Evolutionary conservation across 2,113 vertebrate species (phyloP).

Genomic region (Edolisoma coerulescens): DNA sequence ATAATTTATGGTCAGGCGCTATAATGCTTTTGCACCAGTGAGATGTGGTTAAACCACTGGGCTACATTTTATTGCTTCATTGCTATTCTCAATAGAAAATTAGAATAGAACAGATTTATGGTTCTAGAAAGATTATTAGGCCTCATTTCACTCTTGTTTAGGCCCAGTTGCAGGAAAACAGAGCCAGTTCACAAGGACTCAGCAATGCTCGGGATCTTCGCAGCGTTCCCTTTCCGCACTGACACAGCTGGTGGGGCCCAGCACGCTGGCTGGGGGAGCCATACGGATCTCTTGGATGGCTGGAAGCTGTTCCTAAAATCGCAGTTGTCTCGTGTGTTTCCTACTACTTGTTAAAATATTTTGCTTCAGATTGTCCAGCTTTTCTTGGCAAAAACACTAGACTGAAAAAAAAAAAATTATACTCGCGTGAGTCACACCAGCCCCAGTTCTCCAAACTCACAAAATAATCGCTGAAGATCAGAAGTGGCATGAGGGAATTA

Average conservation of each 20-base stretch:
- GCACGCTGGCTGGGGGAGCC: rapidly evolving
- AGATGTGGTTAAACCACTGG: neutral
- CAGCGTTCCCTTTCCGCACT: rapidly evolving
- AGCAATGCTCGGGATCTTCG: rapidly evolving
- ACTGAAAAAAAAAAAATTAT: neutral
- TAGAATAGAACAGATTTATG: neutral
- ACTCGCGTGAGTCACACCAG: neutral
- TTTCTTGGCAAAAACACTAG: neutral
- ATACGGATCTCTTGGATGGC: rapidly evolving
- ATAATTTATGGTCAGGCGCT: constrained; percentile 5
- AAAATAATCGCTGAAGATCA: neutral
- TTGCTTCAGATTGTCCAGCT: neutral
- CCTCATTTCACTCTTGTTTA: neutral
- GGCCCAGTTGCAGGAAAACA: neutral
- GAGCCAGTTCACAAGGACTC: neutral
- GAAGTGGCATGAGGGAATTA: neutral
- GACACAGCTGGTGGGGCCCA: neutral
- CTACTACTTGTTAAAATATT: neutral
- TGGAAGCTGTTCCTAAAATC: neutral
- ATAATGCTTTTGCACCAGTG: constrained; percentile 24
- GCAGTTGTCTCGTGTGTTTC: neutral
- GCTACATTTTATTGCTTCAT: neutral
- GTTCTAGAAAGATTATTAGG: neutral
- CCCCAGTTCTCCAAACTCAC: neutral
- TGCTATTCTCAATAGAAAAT: neutral